Conservation (phyloP, 2,888 invertebrate species). For the Archaeoteleia sp. region DNA sequence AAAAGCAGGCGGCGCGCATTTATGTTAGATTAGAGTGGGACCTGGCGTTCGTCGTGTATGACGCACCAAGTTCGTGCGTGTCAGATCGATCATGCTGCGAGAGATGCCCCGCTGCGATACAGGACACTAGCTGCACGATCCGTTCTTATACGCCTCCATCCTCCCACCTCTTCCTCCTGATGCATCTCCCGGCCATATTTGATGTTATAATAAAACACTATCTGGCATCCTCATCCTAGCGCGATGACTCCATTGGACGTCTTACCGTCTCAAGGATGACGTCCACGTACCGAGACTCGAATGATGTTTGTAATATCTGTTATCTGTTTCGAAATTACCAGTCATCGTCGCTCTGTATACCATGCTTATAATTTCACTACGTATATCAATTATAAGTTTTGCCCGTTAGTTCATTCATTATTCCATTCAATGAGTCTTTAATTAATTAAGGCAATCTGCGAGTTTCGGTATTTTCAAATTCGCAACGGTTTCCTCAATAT, state of each 20-base stretch:
- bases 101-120: conserved; percentile 69
- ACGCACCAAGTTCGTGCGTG: conserved; percentile 68
- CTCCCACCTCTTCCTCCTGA: conserved; percentile 42
- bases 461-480: no score
- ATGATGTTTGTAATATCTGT: conserved; percentile 49
- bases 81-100: conserved; percentile 72
- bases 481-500: no score
- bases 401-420: conserved; percentile 28
- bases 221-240: conserved; percentile 55
- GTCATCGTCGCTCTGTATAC: conserved; percentile 46
- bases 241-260: conserved; percentile 57
- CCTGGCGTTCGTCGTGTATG: conserved; percentile 56
- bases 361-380: conserved; percentile 35
- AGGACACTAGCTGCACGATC: conserved; percentile 59
- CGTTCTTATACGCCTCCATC: conserved; percentile 47
- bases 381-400: conserved; percentile 42
- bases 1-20: conserved; percentile 33
- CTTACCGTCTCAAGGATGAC: conserved; percentile 48
- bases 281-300: conserved; percentile 31
- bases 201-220: conserved; percentile 60
- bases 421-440: conserved; percentile 15
- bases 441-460: conserved; percentile 26
- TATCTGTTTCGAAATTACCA: conserved; percentile 47
- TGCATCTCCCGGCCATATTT: conserved; percentile 53
- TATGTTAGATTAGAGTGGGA: conserved; percentile 30